These are phyloP conservation scores for Branchipolynoe longqiensis DNA, from an alignment of 2,888 invertebrate species.

Conservation along the genomic window DNA sequence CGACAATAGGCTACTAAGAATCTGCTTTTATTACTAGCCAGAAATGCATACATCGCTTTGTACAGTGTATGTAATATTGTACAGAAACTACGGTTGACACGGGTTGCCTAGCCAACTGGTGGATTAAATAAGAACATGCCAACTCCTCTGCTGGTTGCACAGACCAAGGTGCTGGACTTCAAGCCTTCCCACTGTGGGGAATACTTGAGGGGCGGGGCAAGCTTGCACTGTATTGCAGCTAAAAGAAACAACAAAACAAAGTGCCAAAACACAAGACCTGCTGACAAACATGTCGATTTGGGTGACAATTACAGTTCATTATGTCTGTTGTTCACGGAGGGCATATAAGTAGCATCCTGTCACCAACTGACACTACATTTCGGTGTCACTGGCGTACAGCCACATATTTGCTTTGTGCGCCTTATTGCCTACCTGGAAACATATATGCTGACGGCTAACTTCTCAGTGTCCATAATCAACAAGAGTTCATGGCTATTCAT, in stretches of 20 bases:
- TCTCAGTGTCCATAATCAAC: too few relatives aligned
- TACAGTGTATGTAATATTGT: conserved; percentile 51
- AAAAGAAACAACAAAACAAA: conserved; percentile 10
- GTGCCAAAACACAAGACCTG: conserved; percentile 22
- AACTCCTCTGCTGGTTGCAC: conserved; percentile 13
- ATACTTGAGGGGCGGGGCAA: too few relatives aligned
- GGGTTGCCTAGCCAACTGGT: conserved; percentile 38
- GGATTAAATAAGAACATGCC: conserved; percentile 4
- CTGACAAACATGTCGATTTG: too few relatives aligned
- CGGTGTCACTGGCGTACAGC: too few relatives aligned
- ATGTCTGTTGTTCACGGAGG: too few relatives aligned
- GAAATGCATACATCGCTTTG: conserved; percentile 49
- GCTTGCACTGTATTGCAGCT: neutral
- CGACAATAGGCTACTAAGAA: conserved; percentile 23
- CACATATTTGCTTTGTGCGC: neutral
- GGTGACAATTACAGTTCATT: too few relatives aligned
- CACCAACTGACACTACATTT: too few relatives aligned
- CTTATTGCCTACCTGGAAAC: too few relatives aligned
- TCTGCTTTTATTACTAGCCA: conserved; percentile 51
- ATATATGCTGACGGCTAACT: too few relatives aligned
- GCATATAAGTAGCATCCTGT: too few relatives aligned
- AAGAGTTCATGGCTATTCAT: too few relatives aligned
- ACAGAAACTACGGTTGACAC: conserved; percentile 26
- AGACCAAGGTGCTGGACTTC: neutral
- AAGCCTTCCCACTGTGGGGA: conserved; percentile 6